Evolutionary conservation across 2,888 invertebrate genomes (phyloP), one percentile per base, ranked within the genome.

Genomic region (Campaea margaritaria): DNA sequence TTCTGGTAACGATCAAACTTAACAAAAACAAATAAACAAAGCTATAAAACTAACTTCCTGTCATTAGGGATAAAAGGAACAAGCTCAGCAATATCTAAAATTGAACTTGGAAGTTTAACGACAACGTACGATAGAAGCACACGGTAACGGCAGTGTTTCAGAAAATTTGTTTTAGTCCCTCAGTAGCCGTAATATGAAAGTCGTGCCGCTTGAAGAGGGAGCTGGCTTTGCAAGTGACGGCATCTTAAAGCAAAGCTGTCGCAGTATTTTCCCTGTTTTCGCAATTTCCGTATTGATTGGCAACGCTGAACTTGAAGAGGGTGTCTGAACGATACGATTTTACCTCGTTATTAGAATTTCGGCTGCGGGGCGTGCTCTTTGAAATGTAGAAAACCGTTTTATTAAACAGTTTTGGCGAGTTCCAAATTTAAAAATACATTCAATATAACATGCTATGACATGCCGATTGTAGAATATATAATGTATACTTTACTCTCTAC

Each of bases 241-340:
- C 38, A 16, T 47, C 38, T 43, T 12, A 47, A 42, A 48, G 31
- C 39, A 46, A 45, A 46, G 50, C 46, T 15, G n/a, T 54, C 60
- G 59, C 12, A 36, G 57, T 62, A 55, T 75, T 73, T 72, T 54
- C 63, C 65, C 72, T 66, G 71, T 74, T 82, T 77, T 78, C 64
- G 67, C 71, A 77, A 75, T 81, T 81, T 78, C 68, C 73, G 73
- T 76, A 78, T 81, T 77, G 75, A 82, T 77, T 79, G 75, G 74
- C 69, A 75, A 76, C 76, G 81, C 81, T 77, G 74, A 70, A 62
- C 65, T 62, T 73, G 73, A 81, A 75, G 43, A 52, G 74, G 73
- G 73, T 73, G 60, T 64, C 64, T 61, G 62, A 60, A 50, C 68
- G 65, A 67, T 67, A 70, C 70, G 67, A 69, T 69, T 68, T 69